These are phyloP conservation scores for Drosophila rellima DNA, from an alignment of 2,888 invertebrate species.

Conservation along the genomic window DNA sequence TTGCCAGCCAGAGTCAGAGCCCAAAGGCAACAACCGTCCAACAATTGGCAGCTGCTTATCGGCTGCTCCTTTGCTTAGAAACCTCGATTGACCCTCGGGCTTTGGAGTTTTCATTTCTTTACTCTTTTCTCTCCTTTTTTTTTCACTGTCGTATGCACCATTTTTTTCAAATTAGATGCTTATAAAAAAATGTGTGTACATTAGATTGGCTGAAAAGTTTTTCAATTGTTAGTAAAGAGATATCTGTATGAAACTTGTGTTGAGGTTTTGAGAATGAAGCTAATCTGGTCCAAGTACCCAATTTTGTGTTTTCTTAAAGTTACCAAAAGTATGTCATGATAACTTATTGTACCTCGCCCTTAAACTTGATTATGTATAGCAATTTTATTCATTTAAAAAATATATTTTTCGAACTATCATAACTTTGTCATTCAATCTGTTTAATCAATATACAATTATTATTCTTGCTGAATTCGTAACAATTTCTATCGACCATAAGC, in stretches of 20 bases:
- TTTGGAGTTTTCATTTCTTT: constrained; percentile 20
- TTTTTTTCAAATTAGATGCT: constrained; percentile 66
- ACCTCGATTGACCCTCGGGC: constrained; percentile 56
- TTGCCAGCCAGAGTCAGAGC: constrained; percentile 37
- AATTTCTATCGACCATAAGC: neutral
- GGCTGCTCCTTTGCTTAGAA: constrained; percentile 25
- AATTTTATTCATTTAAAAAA: no score
- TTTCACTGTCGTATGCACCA: constrained; percentile 39
- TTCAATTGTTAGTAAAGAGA: constrained; percentile 56
- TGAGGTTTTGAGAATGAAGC: neutral
- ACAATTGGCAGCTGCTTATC: constrained; percentile 67
- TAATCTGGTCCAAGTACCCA: neutral
- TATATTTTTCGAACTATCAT: no score
- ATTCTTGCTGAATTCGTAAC: neutral
- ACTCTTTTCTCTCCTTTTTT: constrained; percentile 22
- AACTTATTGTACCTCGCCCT: neutral
- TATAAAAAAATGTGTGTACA: constrained; percentile 63
- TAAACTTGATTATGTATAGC: no score
- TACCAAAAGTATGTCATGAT: neutral
- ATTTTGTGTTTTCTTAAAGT: neutral
- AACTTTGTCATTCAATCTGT: neutral
- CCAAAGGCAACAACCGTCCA: constrained; percentile 60
- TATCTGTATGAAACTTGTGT: constrained; percentile 5
- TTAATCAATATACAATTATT: neutral
- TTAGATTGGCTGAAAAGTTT: constrained; percentile 68